Evolutionary conservation across 2,113 vertebrate species (phyloP).

Genomic region (Erythrocercus mccallii): DNA sequence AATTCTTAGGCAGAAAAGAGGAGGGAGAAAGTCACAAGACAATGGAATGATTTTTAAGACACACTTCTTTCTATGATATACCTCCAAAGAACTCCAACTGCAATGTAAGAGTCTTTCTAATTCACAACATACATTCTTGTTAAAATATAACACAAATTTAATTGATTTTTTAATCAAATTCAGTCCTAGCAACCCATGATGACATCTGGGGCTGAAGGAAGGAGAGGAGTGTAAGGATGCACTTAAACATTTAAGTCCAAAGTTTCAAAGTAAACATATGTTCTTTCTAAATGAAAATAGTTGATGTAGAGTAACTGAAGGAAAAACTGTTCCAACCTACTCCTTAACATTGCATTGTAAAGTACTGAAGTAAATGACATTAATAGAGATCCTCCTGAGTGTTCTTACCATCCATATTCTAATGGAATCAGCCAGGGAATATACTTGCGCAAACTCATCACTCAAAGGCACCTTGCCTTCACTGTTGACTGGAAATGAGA

Average conservation of each 20-base stretch:
- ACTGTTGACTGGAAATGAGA: conserved; percentile 79
- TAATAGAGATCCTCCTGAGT: neutral
- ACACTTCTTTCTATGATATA: neutral
- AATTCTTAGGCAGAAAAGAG: neutral
- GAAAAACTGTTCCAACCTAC: neutral
- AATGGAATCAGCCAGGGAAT: conserved; percentile 89
- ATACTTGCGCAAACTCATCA: conserved; percentile 90
- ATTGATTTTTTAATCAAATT: neutral
- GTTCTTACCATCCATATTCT: conserved; percentile 96
- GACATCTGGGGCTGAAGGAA: neutral
- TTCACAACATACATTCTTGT: neutral
- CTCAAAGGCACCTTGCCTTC: conserved; percentile 79
- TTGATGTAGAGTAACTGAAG: neutral
- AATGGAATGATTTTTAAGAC: neutral
- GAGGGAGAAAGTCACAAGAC: neutral
- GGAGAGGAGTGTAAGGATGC: neutral
- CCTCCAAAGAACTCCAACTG: neutral
- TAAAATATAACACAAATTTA: neutral
- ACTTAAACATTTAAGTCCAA: neutral
- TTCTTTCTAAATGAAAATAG: neutral
- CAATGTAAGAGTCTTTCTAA: neutral
- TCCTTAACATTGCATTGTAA: neutral
- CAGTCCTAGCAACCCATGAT: neutral
- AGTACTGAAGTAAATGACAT: neutral
- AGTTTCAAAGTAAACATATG: neutral